These are phyloP conservation scores for Neoascia interrupta DNA, from an alignment of 2,888 invertebrate species.

Conservation along the genomic window DNA sequence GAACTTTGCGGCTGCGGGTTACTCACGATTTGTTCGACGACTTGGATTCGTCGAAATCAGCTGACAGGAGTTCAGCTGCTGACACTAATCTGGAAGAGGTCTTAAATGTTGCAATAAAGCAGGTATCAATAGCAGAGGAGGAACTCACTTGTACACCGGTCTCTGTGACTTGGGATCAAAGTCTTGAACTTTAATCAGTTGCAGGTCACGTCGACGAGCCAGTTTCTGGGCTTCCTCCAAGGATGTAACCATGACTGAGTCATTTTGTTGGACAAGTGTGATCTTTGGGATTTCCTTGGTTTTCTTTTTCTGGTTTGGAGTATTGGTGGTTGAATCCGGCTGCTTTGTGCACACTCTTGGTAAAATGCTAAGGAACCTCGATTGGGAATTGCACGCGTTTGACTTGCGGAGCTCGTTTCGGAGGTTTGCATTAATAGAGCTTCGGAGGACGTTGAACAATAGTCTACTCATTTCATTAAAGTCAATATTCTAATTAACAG, in stretches of 20 bases:
- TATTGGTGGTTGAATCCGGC: neutral
- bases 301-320: conserved; percentile 40
- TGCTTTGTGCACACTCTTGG: conserved; percentile 17
- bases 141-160: conserved; percentile 83
- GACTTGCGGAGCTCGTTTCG: conserved; percentile 14
- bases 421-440: conserved; percentile 19
- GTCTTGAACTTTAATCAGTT: conserved; percentile 85
- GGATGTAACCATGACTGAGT: conserved; percentile 82
- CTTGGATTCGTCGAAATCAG: conserved; percentile 12
- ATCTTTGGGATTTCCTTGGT: conserved; percentile 80
- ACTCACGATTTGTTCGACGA: conserved; percentile 37
- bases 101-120: neutral
- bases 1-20: too few relatives aligned
- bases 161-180: conserved; percentile 85
- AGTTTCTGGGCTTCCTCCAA: conserved; percentile 86
- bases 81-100: conserved; percentile 66
- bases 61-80: conserved; percentile 65
- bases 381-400: neutral
- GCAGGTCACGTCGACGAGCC: conserved; percentile 84
- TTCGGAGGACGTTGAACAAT: conserved; percentile 16
- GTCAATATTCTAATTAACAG: neutral
- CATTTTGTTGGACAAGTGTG: conserved; percentile 83
- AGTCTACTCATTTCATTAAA: conserved; percentile 52
- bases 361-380: conserved; percentile 2
- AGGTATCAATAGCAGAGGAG: neutral